Conservation (phyloP, 2,797 vertebrate species). For the Anabacerthia variegaticeps region DNA sequence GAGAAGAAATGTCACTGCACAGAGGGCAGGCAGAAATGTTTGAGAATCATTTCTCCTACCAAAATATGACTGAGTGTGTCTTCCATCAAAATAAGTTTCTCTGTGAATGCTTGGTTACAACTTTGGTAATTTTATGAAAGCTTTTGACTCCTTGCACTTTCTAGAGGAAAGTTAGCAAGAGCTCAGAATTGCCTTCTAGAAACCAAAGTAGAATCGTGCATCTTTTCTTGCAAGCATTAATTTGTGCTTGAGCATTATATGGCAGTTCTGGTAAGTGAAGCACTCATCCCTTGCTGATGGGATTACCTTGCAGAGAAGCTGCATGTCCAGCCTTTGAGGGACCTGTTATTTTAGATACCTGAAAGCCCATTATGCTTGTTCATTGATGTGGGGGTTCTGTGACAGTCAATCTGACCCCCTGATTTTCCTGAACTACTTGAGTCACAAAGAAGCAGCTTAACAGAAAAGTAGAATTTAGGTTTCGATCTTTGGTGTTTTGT, state of each 20-base stretch:
- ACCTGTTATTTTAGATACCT: constrained; percentile 37
- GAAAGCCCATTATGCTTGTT: background rate
- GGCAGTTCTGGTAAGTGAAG: background rate
- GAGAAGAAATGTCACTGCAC: background rate
- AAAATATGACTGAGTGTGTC: background rate
- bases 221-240: background rate
- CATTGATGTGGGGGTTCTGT: background rate
- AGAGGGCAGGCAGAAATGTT: background rate
- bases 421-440: constrained; percentile 17
- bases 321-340: background rate
- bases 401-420: background rate
- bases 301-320: constrained; percentile 1
- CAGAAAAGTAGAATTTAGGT: background rate
- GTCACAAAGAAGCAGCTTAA: background rate
- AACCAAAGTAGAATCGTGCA: background rate
- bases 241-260: background rate
- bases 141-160: background rate
- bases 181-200: background rate
- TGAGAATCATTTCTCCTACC: background rate
- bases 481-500: background rate
- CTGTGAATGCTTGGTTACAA: background rate
- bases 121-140: background rate
- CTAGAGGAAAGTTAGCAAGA: background rate
- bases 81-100: background rate
- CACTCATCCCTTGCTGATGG: background rate